Evolutionary conservation across 2,888 invertebrate species (phyloP).

Genomic region (Pterobdella sp.): DNA sequence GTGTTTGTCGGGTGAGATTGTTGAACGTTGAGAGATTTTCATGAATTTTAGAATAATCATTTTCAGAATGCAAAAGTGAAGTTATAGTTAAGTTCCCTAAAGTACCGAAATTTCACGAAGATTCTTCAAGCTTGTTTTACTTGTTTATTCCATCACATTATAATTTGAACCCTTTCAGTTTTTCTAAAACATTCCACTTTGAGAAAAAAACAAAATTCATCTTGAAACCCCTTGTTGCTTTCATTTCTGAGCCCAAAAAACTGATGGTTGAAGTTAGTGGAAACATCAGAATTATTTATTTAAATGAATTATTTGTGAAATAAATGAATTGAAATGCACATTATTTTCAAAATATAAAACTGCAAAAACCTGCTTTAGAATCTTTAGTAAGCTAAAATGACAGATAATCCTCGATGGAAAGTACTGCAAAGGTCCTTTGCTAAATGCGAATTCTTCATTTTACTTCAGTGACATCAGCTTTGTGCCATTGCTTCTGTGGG

Average conservation of each 20-base stretch:
- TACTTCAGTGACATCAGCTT: background rate
- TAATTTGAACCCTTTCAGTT: background rate
- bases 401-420: background rate
- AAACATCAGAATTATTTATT: no score
- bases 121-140: no score
- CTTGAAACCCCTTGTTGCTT: no score
- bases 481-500: background rate
- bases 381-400: background rate
- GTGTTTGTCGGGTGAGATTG: background rate
- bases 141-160: background rate
- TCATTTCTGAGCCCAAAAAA: no score
- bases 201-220: no score
- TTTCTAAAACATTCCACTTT: background rate
- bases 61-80: background rate
- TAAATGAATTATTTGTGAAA: no score
- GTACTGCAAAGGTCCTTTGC: background rate
- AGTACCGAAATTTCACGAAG: background rate
- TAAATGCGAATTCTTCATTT: background rate
- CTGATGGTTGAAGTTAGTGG: no score
- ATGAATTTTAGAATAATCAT: background rate
- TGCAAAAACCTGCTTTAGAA: no score
- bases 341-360: no score
- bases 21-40: background rate
- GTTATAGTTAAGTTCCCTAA: background rate
- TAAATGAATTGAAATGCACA: no score